Conservation (phyloP, 2,888 invertebrate genomes). For the Creontiades dilutus region DNA sequence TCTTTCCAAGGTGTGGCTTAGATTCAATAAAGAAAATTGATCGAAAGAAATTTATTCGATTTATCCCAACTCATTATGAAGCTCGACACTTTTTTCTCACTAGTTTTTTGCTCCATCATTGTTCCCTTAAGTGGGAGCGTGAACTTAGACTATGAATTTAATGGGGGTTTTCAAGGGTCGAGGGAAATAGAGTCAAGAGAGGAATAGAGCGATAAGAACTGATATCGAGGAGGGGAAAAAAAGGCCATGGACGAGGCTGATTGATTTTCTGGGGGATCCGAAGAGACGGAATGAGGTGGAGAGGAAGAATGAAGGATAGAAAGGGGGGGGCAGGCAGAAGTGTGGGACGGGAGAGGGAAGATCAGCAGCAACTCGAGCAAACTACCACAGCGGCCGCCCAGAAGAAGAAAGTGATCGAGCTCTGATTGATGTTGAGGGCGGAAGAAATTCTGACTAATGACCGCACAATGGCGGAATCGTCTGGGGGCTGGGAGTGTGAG, state of each 20-base stretch:
- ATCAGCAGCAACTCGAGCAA: constrained; percentile 32
- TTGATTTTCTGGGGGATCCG: background rate
- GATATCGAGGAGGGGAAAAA: background rate
- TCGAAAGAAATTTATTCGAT: no score
- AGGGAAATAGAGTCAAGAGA: background rate
- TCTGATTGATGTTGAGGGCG: constrained; percentile 60
- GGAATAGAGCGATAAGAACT: background rate
- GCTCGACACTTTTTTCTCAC: background rate
- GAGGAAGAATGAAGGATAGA: background rate
- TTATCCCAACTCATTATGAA: no score
- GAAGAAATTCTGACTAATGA: constrained; percentile 60
- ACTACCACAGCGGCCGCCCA: background rate
- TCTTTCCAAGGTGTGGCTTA: no score
- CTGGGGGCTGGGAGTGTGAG: no score
- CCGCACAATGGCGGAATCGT: constrained; percentile 1
- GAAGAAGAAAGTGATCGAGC: constrained; percentile 40
- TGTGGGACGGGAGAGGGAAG: background rate
- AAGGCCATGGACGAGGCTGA: background rate
- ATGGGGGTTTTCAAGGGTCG: background rate
- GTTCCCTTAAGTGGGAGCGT: background rate
- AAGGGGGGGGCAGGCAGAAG: no score
- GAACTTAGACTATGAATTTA: background rate
- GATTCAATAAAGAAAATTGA: no score
- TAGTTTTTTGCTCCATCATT: background rate
- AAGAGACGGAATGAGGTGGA: no score